A percentile compares a stretch with the other conserved stretches of the same genome.
phyloP scores from a whole-genome alignment of 2,113 vertebrate species.

The Orthochromis indermauri region DNA sequence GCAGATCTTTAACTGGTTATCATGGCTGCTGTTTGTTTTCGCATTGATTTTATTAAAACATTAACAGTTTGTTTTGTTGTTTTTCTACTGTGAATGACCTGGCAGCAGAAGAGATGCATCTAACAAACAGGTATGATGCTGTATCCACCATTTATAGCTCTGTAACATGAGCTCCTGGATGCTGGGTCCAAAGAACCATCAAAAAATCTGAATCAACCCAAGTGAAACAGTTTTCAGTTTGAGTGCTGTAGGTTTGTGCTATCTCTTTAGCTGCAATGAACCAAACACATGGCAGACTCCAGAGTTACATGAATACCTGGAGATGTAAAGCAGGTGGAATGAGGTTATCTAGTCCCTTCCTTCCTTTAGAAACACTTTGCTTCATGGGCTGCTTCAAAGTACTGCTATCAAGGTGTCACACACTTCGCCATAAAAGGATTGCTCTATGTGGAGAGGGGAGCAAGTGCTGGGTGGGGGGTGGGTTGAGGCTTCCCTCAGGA shows the following conservation, averaged over 20 bases:
- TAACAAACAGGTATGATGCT: background rate
- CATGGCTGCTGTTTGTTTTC: background rate
- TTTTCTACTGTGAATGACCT: background rate
- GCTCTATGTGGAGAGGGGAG: background rate
- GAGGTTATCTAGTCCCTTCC: constrained; percentile 32
- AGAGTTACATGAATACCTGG: background rate
- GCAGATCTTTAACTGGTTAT: background rate
- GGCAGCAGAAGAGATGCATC: background rate
- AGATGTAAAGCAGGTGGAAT: constrained; percentile 17
- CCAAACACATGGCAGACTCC: background rate
- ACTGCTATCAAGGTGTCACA: constrained; percentile 30
- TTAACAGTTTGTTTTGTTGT: background rate
- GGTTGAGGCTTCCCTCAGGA: background rate
- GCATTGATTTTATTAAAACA: background rate
- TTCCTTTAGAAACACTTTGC: constrained; percentile 17
- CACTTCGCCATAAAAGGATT: constrained; percentile 20
- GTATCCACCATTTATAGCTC: background rate
- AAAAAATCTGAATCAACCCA: background rate
- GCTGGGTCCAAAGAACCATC: background rate
- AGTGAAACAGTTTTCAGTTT: background rate
- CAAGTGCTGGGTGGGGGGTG: background rate
- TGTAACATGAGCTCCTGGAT: background rate
- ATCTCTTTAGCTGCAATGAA: background rate
- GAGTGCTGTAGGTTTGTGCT: background rate
- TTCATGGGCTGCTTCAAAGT: constrained; percentile 34